These are phyloP conservation scores for Eubucco bourcierii DNA, from an alignment of 2,113 vertebrate genomes.

Conservation along the genomic window DNA sequence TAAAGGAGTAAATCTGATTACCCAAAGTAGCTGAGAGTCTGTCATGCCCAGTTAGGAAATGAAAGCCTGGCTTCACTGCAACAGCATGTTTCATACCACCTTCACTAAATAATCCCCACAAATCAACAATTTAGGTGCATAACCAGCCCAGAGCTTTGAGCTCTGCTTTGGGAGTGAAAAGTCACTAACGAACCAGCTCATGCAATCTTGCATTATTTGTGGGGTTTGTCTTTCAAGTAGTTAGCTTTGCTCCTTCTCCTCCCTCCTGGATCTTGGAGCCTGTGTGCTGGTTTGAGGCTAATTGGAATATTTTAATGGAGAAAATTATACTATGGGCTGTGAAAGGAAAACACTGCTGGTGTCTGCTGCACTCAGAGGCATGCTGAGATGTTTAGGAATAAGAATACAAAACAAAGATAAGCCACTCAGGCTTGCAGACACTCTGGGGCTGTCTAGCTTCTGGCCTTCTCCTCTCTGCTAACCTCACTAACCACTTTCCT, in stretches of 20 bases:
- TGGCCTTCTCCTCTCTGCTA: too few relatives aligned
- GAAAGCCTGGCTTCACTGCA: conserved; percentile 24
- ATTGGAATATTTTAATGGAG: too few relatives aligned
- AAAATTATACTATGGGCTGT: too few relatives aligned
- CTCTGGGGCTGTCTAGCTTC: too few relatives aligned
- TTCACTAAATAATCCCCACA: conserved; percentile 9
- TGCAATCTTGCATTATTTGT: not conserved
- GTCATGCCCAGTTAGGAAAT: not conserved
- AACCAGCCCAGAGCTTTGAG: not conserved
- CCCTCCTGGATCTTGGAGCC: not conserved
- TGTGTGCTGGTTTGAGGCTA: too few relatives aligned
- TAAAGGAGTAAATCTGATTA: conserved; percentile 42
- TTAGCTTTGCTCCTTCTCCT: not conserved
- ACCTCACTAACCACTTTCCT: too few relatives aligned
- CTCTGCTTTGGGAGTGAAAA: not conserved
- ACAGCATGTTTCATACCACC: not conserved
- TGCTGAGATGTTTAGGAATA: too few relatives aligned
- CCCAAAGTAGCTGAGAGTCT: conserved; percentile 15
- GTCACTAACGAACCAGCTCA: not conserved
- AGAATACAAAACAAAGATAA: too few relatives aligned
- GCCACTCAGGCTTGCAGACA: too few relatives aligned
- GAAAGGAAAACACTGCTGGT: too few relatives aligned
- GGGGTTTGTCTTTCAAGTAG: not conserved
- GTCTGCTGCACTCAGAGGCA: too few relatives aligned
- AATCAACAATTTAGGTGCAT: not conserved